Evolutionary conservation across 2,888 invertebrate species (phyloP).

Genomic region (Ctenicera cuprea): DNA sequence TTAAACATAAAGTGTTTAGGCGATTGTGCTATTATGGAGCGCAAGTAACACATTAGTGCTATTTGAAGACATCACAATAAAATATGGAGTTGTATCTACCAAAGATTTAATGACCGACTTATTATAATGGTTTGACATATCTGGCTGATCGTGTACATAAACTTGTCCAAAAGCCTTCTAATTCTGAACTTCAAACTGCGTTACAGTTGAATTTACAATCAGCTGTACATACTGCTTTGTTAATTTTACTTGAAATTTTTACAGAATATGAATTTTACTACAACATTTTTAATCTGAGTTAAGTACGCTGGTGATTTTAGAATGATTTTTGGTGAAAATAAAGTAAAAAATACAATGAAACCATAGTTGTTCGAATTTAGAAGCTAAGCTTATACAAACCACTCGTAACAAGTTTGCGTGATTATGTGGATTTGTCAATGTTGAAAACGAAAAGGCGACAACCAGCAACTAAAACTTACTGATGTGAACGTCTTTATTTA

Average conservation of each 20-base stretch:
- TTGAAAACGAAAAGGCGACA: too few species aligned
- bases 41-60: conserved; percentile 93
- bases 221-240: conserved; percentile 90
- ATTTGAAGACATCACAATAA: conserved; percentile 83
- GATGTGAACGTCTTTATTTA: too few species aligned
- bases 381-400: conserved; percentile 86
- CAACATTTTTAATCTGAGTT: conserved; percentile 91
- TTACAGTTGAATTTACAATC: conserved; percentile 87
- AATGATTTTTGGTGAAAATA: conserved; percentile 97
- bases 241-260: conserved; percentile 92
- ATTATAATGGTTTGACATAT: conserved; percentile 94
- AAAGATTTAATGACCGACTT: conserved; percentile 89
- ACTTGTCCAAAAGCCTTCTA: conserved; percentile 84
- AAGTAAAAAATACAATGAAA: conserved; percentile 91
- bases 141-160: conserved; percentile 96
- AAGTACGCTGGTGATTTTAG: conserved; percentile 97
- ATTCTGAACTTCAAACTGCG: conserved; percentile 81
- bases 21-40: conserved; percentile 88
- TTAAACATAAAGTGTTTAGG: conserved; percentile 90
- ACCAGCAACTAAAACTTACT: too few species aligned
- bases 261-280: conserved; percentile 90
- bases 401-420: conserved; percentile 79
- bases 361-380: conserved; percentile 88
- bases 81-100: conserved; percentile 95
- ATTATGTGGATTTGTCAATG: conserved; percentile 77